Base-by-base conservation (phyloP, 2,888 invertebrate genomes). In the Nycteola revayana region DNA sequence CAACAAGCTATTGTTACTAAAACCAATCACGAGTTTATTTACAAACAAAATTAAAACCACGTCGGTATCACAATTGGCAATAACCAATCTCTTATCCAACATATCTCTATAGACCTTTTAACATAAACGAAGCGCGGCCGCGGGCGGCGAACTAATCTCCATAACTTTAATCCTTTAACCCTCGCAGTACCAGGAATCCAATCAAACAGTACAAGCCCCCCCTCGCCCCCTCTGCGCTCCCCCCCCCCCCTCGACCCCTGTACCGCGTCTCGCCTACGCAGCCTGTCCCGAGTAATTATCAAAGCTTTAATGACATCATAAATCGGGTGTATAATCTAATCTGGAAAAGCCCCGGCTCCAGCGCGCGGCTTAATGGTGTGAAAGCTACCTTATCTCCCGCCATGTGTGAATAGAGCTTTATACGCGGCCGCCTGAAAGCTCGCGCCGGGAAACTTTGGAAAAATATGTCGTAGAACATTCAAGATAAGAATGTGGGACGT, bases 261-360 rank as follows among this genome's bases (percentile, higher is more conserved):
- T 62, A 66, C 69, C 58, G 52, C 59, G 59, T 63, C 65, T 80
- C 80, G 80, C 85, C 85, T 83, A 87, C 87, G 80, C 89, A 88
- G 89, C 82, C 85, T 88, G 89, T 88, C 89, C 88, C 89, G 87
- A 88, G 89, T 89, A 89, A 89, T 89, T 89, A 89, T 89, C 89
- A 89, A 86, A 87, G 89, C 89, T 89, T 88, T 89, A 89, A 89
- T 89, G 88, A 89, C 89, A 70, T 82, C 88, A 89, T 89, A 89
- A 89, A 89, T 89, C 89, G 85, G 85, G 82, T 87, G 87, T 88
- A 89, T 89, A 89, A 89, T 89, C 89, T 89, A 89, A 89, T 89
- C 89, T 89, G 89, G 88, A 87, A 89, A 89, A 89, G 88, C 89
- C 86, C 88, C 85, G 83, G 87, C 85, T 87, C 85, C 84, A 82